Percentiles rank a stretch among this genome's conserved stretches.
Conservation (phyloP, 2,113 vertebrate genomes). For the Atherinomorus stipes region DNA sequence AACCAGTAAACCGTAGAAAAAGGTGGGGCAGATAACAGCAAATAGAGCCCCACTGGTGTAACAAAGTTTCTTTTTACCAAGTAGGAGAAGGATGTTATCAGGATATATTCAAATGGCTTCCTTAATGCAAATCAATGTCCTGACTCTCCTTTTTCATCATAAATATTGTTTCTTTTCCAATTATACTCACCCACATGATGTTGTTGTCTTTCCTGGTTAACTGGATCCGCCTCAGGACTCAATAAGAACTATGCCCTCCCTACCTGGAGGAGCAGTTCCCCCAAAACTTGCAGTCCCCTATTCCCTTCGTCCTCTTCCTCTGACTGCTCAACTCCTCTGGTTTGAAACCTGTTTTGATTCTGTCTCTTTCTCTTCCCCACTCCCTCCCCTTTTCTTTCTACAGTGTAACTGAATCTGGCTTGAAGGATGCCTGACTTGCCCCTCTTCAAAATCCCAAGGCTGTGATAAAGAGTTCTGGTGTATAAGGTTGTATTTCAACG, state of each 20-base stretch:
- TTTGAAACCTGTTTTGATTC: slow-evolving; percentile 17
- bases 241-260: slow-evolving; percentile 22
- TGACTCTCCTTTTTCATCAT: not conserved
- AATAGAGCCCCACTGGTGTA: not conserved
- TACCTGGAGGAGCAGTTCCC: slow-evolving; percentile 26
- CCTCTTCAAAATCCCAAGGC: slow-evolving; percentile 16
- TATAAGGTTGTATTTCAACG: slow-evolving; percentile 6
- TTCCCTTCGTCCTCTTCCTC: slow-evolving; percentile 19
- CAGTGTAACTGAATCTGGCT: slow-evolving; percentile 51
- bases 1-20: slow-evolving; percentile 1
- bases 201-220: slow-evolving; percentile 19
- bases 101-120: slow-evolving; percentile 5
- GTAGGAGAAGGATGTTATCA: not conserved
- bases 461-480: slow-evolving; percentile 14
- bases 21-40: not conserved
- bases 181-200: slow-evolving; percentile 78
- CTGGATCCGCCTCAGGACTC: slow-evolving; percentile 12
- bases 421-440: slow-evolving; percentile 32
- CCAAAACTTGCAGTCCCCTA: slow-evolving; percentile 14
- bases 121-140: slow-evolving; percentile 2
- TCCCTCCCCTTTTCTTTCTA: slow-evolving; percentile 26
- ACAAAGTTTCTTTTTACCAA: not conserved
- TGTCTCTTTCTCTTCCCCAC: not conserved
- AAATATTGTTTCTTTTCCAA: not conserved
- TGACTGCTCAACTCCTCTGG: slow-evolving; percentile 10